Conservation (phyloP, 2,113 vertebrate genomes). For the Isurus oxyrinchus region DNA sequence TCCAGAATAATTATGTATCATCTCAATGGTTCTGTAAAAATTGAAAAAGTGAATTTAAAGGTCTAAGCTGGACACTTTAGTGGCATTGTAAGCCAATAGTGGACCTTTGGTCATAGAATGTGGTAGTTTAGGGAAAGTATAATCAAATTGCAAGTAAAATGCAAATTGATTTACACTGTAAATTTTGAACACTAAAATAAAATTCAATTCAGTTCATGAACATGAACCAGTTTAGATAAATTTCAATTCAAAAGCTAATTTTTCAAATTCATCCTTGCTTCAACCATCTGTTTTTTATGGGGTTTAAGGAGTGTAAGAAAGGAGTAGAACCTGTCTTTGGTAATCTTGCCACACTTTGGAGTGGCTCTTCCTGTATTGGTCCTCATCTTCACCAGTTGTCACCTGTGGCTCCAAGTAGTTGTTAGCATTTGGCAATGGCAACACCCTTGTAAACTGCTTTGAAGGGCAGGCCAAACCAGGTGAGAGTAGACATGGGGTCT, state of each 20-base stretch:
- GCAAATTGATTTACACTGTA: background rate
- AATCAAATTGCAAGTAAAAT: background rate
- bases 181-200: background rate
- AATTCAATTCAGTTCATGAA: background rate
- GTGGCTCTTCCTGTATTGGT: too few species aligned
- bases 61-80: background rate
- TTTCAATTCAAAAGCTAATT: background rate
- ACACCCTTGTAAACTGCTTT: too few species aligned
- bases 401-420: too few species aligned
- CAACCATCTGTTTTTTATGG: background rate
- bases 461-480: too few species aligned
- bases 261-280: background rate
- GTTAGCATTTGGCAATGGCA: too few species aligned
- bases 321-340: too few species aligned
- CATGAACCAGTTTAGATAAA: background rate
- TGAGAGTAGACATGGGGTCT: too few species aligned
- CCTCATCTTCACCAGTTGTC: too few species aligned
- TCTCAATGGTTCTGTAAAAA: background rate
- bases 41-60: background rate
- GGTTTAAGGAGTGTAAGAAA: background rate
- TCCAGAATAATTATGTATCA: background rate
- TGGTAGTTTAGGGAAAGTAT: background rate
- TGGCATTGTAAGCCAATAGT: background rate
- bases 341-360: too few species aligned
- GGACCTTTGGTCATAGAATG: background rate